Percentiles rank a stretch among this genome's conserved stretches.
Evolutionary conservation across 1,140 invertebrate species (phyloP).

Genomic region (Pseudachorutes palmiensis): DNA sequence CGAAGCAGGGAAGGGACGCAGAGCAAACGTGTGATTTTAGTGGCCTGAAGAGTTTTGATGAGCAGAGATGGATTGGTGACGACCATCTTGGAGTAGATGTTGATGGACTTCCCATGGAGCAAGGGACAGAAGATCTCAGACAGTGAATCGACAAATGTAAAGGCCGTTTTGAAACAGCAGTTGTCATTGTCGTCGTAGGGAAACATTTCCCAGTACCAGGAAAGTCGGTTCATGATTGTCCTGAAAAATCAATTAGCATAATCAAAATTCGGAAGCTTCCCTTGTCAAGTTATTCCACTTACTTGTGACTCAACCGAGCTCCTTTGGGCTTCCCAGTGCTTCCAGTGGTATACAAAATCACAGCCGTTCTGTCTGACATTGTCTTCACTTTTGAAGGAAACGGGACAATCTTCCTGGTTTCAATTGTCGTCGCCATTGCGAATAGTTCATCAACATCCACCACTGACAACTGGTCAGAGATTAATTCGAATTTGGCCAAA

Average conservation of each 20-base stretch:
- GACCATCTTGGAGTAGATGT: slow-evolving; percentile 60
- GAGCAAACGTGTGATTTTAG: slow-evolving; percentile 67
- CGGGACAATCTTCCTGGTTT: background rate
- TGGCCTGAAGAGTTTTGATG: slow-evolving; percentile 56
- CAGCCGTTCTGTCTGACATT: slow-evolving; percentile 46
- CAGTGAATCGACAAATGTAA: slow-evolving; percentile 81
- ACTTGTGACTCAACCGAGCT: slow-evolving; percentile 67
- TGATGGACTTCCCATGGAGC: slow-evolving; percentile 56
- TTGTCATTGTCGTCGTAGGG: slow-evolving; percentile 58
- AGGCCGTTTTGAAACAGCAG: slow-evolving; percentile 78
- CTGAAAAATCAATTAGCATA: background rate
- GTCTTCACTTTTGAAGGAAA: slow-evolving; percentile 2
- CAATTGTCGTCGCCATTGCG: background rate
- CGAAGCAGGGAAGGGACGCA: slow-evolving; percentile 70
- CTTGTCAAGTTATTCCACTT: background rate
- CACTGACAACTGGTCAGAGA: background rate
- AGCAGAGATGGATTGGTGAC: slow-evolving; percentile 67
- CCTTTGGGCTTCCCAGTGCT: slow-evolving; percentile 89
- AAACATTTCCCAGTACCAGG: slow-evolving; percentile 72
- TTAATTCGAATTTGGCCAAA: slow-evolving; percentile 20
- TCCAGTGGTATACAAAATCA: slow-evolving; percentile 84
- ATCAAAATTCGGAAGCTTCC: background rate
- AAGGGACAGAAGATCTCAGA: slow-evolving; percentile 76
- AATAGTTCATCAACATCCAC: background rate
- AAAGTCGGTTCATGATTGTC: slow-evolving; percentile 64